Percentiles rank a stretch among this genome's conserved stretches.
phyloP scores from a whole-genome alignment of 1,140 invertebrate species.

The Nymphalis io region DNA sequence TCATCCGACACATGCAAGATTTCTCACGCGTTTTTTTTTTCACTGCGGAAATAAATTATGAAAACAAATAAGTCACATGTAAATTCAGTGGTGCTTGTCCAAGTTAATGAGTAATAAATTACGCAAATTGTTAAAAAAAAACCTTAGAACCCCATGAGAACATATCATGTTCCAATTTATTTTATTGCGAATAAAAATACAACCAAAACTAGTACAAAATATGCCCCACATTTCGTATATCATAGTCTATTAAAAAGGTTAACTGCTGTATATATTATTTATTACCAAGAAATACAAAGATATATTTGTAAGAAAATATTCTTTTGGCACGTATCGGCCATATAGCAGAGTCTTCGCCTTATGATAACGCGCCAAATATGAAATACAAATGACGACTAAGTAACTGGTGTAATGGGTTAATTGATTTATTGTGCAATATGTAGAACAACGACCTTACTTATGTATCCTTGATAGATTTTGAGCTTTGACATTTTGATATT shows the following conservation, averaged over 20 bases:
- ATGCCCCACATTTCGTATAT: constrained; percentile 8
- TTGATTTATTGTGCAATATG: constrained; percentile 2
- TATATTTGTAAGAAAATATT: constrained; percentile 3
- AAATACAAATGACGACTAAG: constrained; percentile 12
- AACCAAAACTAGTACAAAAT: constrained; percentile 4
- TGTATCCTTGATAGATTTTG: background rate
- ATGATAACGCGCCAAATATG: constrained; percentile 8
- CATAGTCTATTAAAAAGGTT: constrained; percentile 13
- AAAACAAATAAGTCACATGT: too few relatives aligned
- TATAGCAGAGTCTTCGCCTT: constrained; percentile 6
- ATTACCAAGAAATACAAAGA: constrained; percentile 13
- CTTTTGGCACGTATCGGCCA: constrained; percentile 12
- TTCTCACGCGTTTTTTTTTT: too few relatives aligned
- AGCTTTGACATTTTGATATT: too few relatives aligned
- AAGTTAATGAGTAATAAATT: too few relatives aligned
- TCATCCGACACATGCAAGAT: too few relatives aligned
- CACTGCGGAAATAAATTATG: too few relatives aligned
- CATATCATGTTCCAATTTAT: background rate
- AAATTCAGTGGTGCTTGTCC: too few relatives aligned
- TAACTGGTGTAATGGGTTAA: constrained; percentile 11
- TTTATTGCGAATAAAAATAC: background rate
- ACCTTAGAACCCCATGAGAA: too few relatives aligned
- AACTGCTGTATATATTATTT: constrained; percentile 9
- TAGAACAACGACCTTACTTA: background rate
- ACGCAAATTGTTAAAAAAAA: too few relatives aligned